phyloP scores from a whole-genome alignment of 2,113 vertebrate genomes.

The Mandrillus leucophaeus region DNA sequence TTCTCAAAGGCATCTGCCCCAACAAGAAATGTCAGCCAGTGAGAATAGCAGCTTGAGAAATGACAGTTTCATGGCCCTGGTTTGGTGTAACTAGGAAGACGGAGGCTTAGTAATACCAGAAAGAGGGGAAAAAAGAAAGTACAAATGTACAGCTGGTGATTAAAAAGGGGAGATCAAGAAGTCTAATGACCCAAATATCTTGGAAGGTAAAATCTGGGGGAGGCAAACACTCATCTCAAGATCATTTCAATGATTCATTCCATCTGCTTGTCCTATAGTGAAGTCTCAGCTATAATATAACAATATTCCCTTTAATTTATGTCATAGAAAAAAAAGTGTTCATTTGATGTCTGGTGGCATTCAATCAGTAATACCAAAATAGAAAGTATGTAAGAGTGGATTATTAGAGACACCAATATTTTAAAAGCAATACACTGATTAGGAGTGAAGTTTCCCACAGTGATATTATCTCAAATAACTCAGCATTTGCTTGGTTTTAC shows the following conservation, averaged over 20 bases:
- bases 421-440: conserved; percentile 39
- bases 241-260: not conserved
- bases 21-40: not conserved
- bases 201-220: not conserved
- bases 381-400: conserved; percentile 17
- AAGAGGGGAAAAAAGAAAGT: not conserved
- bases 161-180: not conserved
- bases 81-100: not conserved
- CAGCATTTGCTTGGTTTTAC: conserved; percentile 1
- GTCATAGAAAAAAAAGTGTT: conserved; percentile 4
- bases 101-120: not conserved
- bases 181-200: conserved; percentile 5
- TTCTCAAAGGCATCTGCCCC: conserved; percentile 34
- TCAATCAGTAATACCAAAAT: not conserved
- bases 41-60: conserved; percentile 7
- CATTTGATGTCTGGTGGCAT: conserved; percentile 33
- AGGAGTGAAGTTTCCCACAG: not conserved
- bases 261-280: conserved; percentile 26
- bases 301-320: conserved; percentile 38
- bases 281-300: not conserved
- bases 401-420: conserved; percentile 53
- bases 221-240: not conserved
- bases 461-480: not conserved
- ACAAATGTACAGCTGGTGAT: not conserved
- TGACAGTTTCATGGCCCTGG: not conserved